Evolutionary conservation across 1,140 invertebrate species (phyloP).

Genomic region (Ceratina calcarata): DNA sequence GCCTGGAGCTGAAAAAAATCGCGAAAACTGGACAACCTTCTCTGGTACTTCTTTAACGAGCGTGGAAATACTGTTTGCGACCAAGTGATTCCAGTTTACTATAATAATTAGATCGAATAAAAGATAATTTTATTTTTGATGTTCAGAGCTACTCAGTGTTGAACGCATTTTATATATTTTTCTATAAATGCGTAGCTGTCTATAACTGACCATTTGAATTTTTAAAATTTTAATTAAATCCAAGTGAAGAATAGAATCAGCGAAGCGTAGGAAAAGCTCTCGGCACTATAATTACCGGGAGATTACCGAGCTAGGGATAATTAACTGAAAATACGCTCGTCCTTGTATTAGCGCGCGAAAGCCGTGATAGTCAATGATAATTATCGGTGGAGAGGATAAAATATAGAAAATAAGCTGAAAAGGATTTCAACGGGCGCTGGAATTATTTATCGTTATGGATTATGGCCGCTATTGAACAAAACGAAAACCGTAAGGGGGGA

Average conservation of each 20-base stretch:
- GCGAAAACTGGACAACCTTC: too few relatives aligned
- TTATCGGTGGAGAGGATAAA: slow-evolving; percentile 31
- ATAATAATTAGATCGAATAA: too few relatives aligned
- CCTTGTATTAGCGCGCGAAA: background rate
- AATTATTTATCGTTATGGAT: slow-evolving; percentile 69
- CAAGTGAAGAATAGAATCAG: too few relatives aligned
- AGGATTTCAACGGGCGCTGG: slow-evolving; percentile 59
- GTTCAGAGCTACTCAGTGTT: too few relatives aligned
- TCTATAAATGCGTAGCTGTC: too few relatives aligned
- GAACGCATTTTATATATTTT: too few relatives aligned
- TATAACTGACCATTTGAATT: too few relatives aligned
- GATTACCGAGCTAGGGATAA: background rate
- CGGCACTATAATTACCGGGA: background rate
- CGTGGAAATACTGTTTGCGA: too few relatives aligned
- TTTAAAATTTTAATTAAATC: too few relatives aligned
- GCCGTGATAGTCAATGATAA: background rate
- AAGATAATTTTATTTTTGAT: too few relatives aligned
- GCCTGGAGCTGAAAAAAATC: background rate
- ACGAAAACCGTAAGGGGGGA: slow-evolving; percentile 57
- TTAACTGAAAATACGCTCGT: background rate
- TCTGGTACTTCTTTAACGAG: too few relatives aligned
- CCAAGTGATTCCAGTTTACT: too few relatives aligned
- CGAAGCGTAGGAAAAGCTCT: background rate
- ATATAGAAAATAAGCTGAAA: slow-evolving; percentile 58
- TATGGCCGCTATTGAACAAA: slow-evolving; percentile 64